Percentiles rank a stretch among this genome's conserved stretches.
These are phyloP conservation scores for Olivierus martensii DNA, from an alignment of 1,140 invertebrate species.

Conservation along the genomic window DNA sequence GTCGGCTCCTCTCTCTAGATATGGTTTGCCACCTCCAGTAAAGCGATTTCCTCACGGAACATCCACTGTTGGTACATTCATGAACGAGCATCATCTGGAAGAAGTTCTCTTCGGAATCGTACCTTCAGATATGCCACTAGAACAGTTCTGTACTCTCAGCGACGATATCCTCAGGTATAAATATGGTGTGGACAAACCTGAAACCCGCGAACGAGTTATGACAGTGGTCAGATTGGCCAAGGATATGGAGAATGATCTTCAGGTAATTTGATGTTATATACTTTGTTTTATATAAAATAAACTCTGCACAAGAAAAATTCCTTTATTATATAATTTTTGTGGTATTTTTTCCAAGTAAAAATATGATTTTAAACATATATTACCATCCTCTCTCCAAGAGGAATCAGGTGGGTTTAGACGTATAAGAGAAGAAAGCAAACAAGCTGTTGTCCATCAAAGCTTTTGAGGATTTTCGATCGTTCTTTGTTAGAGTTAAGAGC, in stretches of 20 bases:
- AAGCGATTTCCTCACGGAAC: background rate
- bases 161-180: constrained; percentile 11
- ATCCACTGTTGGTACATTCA: constrained; percentile 12
- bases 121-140: constrained; percentile 11
- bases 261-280: too few species aligned
- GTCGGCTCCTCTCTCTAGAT: constrained; percentile 7
- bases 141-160: constrained; percentile 10
- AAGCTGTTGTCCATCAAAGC: too few species aligned
- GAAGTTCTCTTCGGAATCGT: constrained; percentile 14
- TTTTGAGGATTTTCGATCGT: too few species aligned
- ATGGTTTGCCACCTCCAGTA: constrained; percentile 1
- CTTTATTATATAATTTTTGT: too few species aligned
- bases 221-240: constrained; percentile 11
- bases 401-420: too few species aligned
- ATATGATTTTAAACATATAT: too few species aligned
- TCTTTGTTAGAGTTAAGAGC: too few species aligned
- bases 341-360: too few species aligned
- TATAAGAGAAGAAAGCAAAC: too few species aligned
- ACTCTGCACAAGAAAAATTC: too few species aligned
- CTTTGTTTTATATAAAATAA: too few species aligned
- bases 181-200: constrained; percentile 10
- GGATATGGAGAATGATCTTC: constrained; percentile 8
- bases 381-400: too few species aligned
- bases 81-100: constrained; percentile 6
- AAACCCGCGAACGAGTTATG: constrained; percentile 6